Evolutionary conservation across 2,113 vertebrate genomes (phyloP).

Genomic region (Deroptyus accipitrinus): DNA sequence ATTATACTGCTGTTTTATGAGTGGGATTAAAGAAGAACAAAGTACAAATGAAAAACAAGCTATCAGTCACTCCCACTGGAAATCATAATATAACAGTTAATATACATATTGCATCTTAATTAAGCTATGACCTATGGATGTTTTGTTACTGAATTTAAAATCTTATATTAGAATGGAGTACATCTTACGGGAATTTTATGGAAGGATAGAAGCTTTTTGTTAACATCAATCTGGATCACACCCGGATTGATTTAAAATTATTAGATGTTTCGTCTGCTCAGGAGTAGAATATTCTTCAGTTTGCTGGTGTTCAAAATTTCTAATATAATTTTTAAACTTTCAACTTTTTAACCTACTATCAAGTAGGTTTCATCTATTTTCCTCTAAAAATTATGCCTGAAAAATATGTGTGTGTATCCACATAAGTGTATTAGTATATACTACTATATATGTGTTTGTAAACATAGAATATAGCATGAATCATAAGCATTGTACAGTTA

Average conservation of each 20-base stretch:
- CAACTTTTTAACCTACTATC: not conserved
- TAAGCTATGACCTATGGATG: not conserved
- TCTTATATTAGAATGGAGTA: not conserved
- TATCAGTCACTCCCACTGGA: not conserved
- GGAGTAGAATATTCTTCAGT: not conserved
- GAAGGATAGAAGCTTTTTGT: not conserved
- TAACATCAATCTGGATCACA: not conserved
- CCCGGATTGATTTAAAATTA: not conserved
- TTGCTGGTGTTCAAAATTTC: not conserved
- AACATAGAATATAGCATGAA: not conserved
- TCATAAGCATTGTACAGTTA: not conserved
- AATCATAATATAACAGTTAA: not conserved
- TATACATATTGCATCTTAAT: not conserved
- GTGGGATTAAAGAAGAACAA: not conserved
- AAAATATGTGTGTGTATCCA: fast-evolving
- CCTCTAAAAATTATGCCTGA: not conserved
- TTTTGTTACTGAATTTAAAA: not conserved
- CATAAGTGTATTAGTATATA: not conserved
- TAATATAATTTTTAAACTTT: not conserved
- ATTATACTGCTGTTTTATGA: not conserved
- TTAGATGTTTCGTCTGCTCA: not conserved
- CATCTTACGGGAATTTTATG: not conserved
- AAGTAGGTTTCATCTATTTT: not conserved
- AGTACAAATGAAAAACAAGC: not conserved
- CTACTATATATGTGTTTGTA: not conserved